These are phyloP conservation scores for Promerops cafer DNA, from an alignment of 2,113 vertebrate species.

Conservation along the genomic window DNA sequence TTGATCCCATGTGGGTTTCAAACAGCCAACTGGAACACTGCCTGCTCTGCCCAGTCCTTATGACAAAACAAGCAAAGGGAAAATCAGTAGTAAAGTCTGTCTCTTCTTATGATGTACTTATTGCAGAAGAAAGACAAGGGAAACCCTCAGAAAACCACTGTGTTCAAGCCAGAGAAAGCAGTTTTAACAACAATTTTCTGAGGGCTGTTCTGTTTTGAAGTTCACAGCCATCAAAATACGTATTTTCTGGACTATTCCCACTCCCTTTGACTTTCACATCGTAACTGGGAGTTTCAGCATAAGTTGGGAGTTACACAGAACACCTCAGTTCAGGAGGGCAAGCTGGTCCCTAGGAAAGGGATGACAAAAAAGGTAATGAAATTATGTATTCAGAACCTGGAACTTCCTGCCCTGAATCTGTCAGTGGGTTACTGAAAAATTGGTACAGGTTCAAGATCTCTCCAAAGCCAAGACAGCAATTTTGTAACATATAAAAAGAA, in stretches of 20 bases:
- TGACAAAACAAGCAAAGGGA: not conserved
- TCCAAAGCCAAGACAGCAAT: not conserved
- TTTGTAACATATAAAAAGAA: not conserved
- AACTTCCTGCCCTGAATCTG: slow-evolving; percentile 13
- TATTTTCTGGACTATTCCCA: not conserved
- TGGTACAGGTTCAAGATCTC: not conserved
- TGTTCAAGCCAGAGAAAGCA: not conserved
- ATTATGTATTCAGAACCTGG: not conserved
- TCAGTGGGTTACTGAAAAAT: not conserved
- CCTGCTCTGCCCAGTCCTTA: not conserved
- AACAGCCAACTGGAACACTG: not conserved
- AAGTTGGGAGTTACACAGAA: not conserved
- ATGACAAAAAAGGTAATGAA: not conserved
- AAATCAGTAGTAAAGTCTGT: not conserved
- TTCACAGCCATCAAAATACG: not conserved
- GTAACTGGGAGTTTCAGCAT: not conserved
- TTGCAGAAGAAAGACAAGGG: not conserved
- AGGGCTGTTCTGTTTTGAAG: not conserved
- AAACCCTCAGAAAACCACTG: not conserved
- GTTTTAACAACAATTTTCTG: not conserved
- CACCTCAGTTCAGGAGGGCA: not conserved
- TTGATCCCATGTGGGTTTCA: not conserved
- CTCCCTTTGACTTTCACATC: not conserved
- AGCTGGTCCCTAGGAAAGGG: not conserved
- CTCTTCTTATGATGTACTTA: not conserved